These are phyloP conservation scores for Orchesellides sinensis DNA, from an alignment of 2,888 invertebrate genomes.

Conservation along the genomic window DNA sequence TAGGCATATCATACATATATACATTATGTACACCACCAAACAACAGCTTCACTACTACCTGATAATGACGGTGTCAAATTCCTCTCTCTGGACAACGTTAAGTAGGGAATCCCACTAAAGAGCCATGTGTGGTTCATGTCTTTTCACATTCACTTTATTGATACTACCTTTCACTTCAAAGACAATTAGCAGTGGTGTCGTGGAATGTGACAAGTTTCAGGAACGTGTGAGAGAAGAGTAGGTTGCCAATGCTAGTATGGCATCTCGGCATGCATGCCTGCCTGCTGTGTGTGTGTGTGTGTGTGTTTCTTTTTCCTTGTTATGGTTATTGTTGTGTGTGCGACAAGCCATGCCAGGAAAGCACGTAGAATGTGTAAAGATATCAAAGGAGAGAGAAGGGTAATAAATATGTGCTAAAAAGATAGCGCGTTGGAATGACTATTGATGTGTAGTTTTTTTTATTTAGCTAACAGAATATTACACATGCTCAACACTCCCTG, in stretches of 20 bases:
- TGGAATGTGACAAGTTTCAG: constrained; percentile 49
- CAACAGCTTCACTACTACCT: neutral
- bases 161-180: constrained; percentile 53
- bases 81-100: constrained; percentile 37
- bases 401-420: neutral
- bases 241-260: neutral
- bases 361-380: too few species aligned
- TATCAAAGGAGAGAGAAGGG: too few species aligned
- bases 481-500: neutral
- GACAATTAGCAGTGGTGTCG: constrained; percentile 37
- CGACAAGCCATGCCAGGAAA: too few species aligned
- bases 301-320: neutral
- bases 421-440: neutral
- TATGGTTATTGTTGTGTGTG: neutral
- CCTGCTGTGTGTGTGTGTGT: too few species aligned
- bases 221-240: neutral
- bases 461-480: constrained; percentile 14
- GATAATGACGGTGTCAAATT: constrained; percentile 48
- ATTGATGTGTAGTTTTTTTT: too few species aligned
- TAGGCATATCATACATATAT: neutral
- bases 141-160: constrained; percentile 51
- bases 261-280: neutral
- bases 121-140: constrained; percentile 15
- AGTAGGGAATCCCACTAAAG: neutral
- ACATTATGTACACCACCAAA: neutral